phyloP scores from a whole-genome alignment of 1,140 invertebrate species.

The Euglossa dilemma region DNA sequence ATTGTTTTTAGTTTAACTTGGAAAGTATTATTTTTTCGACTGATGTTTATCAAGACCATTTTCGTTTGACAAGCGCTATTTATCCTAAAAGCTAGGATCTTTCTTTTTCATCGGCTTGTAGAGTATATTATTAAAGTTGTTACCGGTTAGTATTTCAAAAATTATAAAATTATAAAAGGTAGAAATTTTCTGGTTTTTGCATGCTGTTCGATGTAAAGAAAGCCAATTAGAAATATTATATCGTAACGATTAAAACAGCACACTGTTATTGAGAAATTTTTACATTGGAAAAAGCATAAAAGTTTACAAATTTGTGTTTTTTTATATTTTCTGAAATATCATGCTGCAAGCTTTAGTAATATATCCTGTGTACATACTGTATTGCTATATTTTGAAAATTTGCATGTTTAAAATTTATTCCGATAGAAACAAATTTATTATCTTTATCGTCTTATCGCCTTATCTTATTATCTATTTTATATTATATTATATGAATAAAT shows the following conservation, averaged over 20 bases:
- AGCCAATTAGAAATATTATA: background rate
- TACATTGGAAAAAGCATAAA: too few species aligned
- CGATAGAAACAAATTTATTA: background rate
- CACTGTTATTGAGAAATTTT: background rate
- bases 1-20: too few species aligned
- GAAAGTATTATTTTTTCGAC: too few species aligned
- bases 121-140: background rate
- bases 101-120: too few species aligned
- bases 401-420: slow-evolving; percentile 42
- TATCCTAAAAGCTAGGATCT: too few species aligned
- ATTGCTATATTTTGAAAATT: background rate
- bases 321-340: background rate
- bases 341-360: background rate
- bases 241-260: background rate
- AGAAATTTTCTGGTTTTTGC: background rate
- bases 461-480: background rate
- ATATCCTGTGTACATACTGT: background rate
- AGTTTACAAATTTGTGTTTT: too few species aligned
- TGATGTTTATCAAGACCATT: too few species aligned
- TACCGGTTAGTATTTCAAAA: background rate
- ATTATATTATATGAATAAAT: too few species aligned
- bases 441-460: too few species aligned
- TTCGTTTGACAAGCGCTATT: too few species aligned
- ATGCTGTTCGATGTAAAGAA: background rate
- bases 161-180: background rate